Conservation (phyloP, 2,797 vertebrate genomes). For the Gallinago solitaria region DNA sequence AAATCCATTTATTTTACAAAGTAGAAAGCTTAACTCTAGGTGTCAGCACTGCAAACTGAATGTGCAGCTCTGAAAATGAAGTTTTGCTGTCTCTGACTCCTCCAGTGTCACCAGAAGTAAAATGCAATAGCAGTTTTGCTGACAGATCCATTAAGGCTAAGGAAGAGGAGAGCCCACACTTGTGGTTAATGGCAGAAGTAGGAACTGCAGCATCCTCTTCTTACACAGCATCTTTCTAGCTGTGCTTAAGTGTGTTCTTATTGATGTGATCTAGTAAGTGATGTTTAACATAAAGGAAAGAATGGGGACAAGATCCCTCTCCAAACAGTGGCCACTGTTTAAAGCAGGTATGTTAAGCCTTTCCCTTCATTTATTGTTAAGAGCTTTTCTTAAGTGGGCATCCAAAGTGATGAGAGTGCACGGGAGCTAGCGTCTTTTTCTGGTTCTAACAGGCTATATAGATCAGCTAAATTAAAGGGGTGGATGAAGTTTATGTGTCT, state of each 20-base stretch:
- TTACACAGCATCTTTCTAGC: background rate
- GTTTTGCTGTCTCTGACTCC: slow-evolving; percentile 16
- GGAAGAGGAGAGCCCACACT: background rate
- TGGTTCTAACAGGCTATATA: background rate
- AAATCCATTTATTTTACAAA: slow-evolving; percentile 13
- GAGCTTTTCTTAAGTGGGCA: background rate
- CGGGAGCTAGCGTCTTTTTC: background rate
- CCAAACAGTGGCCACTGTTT: background rate
- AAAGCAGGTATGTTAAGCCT: background rate
- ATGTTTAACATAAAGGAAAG: background rate
- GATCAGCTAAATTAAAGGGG: background rate
- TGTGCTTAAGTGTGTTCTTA: background rate
- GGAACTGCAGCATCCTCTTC: background rate
- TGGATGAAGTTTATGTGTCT: background rate
- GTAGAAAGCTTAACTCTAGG: slow-evolving; percentile 55
- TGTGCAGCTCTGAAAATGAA: slow-evolving; percentile 24
- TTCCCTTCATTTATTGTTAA: background rate
- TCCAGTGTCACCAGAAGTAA: slow-evolving; percentile 20
- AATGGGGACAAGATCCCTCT: background rate
- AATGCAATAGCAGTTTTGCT: background rate
- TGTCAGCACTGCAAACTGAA: slow-evolving; percentile 66
- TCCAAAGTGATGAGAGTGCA: background rate
- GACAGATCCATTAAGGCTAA: background rate
- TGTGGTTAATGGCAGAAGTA: background rate
- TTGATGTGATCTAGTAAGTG: background rate